Conservation (phyloP, 2,113 vertebrate genomes). For the Pomatorhinus ruficollis region DNA sequence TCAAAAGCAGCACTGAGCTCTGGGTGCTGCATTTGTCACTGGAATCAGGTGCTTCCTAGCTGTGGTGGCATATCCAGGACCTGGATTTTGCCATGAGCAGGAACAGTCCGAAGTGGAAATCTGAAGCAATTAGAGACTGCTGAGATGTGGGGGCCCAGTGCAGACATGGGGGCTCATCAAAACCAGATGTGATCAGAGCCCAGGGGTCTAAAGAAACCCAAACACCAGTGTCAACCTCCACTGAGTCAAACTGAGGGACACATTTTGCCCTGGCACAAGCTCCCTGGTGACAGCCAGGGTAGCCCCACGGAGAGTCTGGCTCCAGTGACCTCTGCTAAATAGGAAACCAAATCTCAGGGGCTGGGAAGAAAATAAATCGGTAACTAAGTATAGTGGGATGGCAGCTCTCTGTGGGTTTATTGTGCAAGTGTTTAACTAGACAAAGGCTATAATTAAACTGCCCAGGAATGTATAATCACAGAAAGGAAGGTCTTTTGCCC, state of each 20-base stretch:
- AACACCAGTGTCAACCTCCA: neutral
- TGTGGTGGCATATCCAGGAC: fast-evolving
- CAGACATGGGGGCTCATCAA: neutral
- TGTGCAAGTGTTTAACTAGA: conserved; percentile 15
- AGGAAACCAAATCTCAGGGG: neutral
- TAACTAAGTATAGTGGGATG: neutral
- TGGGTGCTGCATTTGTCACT: neutral
- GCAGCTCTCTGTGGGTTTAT: conserved; percentile 29
- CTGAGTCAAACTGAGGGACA: neutral
- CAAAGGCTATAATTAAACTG: conserved; percentile 54
- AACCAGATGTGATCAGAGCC: neutral
- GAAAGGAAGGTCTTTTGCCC: conserved; percentile 9
- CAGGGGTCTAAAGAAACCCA: neutral
- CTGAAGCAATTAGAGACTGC: neutral
- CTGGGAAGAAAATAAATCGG: neutral
- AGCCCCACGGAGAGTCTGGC: neutral
- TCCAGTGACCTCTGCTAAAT: neutral
- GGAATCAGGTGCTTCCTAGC: neutral
- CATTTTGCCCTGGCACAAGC: neutral
- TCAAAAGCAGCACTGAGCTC: neutral
- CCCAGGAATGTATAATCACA: conserved; percentile 36
- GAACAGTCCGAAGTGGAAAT: neutral
- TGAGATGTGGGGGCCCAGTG: neutral
- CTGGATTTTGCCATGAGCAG: neutral
- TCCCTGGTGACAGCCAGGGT: neutral